A percentile compares a stretch with the other conserved stretches of the same genome.
These are phyloP conservation scores for Parotocinclus haroldoi DNA, from an alignment of 2,797 vertebrate species.

Conservation along the genomic window DNA sequence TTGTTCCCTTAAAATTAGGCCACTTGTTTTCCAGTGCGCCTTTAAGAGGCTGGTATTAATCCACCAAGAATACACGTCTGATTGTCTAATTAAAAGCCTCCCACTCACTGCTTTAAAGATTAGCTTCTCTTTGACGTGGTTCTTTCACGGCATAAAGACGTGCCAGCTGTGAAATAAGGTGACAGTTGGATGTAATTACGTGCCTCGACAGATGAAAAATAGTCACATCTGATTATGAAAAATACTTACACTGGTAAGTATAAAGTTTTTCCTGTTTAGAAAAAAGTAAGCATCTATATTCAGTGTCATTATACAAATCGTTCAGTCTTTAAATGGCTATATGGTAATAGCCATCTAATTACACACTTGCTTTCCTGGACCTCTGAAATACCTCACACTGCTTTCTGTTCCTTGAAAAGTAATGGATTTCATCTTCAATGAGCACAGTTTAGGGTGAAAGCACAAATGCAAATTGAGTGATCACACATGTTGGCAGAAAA, in stretches of 20 bases:
- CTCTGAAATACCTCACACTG: background rate
- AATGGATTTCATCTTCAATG: background rate
- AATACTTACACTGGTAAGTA: background rate
- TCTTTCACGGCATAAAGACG: constrained; percentile 16
- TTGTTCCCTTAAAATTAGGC: constrained; percentile 21
- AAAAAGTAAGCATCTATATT: background rate
- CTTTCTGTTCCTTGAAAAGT: no score
- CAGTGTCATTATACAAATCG: background rate
- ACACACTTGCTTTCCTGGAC: background rate
- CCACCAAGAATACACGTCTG: constrained; percentile 22
- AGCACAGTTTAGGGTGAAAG: background rate
- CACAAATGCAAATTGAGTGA: background rate
- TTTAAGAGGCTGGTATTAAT: constrained; percentile 35
- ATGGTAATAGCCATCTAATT: background rate
- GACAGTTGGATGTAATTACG: constrained; percentile 9
- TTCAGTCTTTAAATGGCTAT: background rate
- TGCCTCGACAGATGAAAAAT: constrained; percentile 9
- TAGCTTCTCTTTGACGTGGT: constrained; percentile 6
- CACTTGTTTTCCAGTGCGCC: constrained; percentile 14
- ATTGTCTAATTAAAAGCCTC: constrained; percentile 39
- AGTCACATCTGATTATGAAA: background rate
- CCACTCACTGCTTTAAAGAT: constrained; percentile 23
- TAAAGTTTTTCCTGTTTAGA: constrained; percentile 1
- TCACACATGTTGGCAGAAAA: background rate
- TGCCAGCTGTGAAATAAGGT: constrained; percentile 6